Conservation (phyloP, 2,888 invertebrate species). For the Leucophenga montana region DNA sequence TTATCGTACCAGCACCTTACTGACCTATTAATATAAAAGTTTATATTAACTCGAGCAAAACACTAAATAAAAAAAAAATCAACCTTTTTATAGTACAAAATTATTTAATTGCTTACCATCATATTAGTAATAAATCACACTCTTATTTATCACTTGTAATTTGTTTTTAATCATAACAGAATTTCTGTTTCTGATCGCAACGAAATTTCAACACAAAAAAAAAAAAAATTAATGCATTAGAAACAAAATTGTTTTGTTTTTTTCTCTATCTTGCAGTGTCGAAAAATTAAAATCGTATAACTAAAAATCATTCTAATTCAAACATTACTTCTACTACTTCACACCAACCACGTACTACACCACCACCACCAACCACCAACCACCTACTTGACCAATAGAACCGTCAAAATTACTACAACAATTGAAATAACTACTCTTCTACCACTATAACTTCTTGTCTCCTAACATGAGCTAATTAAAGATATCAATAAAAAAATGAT, state of each 20-base stretch:
- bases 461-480: conserved; percentile 41
- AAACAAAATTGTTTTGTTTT: conserved; percentile 37
- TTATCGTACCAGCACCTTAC: no score
- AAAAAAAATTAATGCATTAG: no score
- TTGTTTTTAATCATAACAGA: no score
- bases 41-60: no score
- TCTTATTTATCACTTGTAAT: no score
- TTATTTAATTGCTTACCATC: no score
- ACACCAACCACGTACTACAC: not conserved
- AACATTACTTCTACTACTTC: conserved; percentile 29
- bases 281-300: conserved; percentile 61
- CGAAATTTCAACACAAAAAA: no score
- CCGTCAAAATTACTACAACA: not conserved
- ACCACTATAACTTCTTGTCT: conserved; percentile 37
- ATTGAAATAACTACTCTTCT: conserved; percentile 33
- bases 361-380: conserved; percentile 37
- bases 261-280: conserved; percentile 71
- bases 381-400: conserved; percentile 29
- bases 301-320: conserved; percentile 48
- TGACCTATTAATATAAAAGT: no score
- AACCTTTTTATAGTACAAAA: no score
- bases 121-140: no score
- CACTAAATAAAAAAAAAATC: no score
- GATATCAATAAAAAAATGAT: not conserved
- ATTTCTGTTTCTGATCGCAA: no score